Evolutionary conservation across 35 echinoderm and acorn worm species (phyloP), one percentile per base, ranked within the genome.

Genomic region (Stichopus chloronotus): DNA sequence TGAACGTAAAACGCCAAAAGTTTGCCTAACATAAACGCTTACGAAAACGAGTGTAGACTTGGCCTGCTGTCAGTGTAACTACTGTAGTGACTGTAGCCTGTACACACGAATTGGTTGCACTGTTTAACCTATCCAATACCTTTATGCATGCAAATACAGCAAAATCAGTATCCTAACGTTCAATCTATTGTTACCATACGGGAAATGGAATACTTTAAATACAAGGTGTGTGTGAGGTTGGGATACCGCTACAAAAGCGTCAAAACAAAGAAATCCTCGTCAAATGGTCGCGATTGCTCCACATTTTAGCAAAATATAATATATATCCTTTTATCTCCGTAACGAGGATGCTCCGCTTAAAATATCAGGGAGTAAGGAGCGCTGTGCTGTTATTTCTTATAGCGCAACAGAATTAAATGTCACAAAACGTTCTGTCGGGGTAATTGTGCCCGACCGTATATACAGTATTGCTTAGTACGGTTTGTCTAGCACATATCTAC

Each of bases 171-270:
- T 74, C 69, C 69, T 74, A 74, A 74, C 69, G 17, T 74, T 74
- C 69, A 74, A 74, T 74, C 17, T 74, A 74, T 74, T 74, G 69
- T 74, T 74, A 74, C 13, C 69, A 74, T 74, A 74, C 13, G 69
- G 20, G 69, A 74, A 7, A 6, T 74, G 19, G 69, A 74, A 14
- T 74, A 74, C 69, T n/a, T 61, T 8, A 10, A 65, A 11, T 11
- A 65, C 19, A 65, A 65, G 61, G 61, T 65, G 61, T 65, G 60
- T 63, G 61, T 65, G 11, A 1, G 61, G 61, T 14, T 74, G 22
- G 69, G 69, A 74, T n/a, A 74, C 69, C 13, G 69, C 69, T 74
- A 74, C 19, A 74, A 74, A 74, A 74, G 69, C 69, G 13, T n/a
- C 69, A 74, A 21, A 74, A 74, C 69, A 74, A 74, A 74, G 69